Evolutionary conservation across 2,113 vertebrate species (phyloP).

Genomic region (Cariama cristata): DNA sequence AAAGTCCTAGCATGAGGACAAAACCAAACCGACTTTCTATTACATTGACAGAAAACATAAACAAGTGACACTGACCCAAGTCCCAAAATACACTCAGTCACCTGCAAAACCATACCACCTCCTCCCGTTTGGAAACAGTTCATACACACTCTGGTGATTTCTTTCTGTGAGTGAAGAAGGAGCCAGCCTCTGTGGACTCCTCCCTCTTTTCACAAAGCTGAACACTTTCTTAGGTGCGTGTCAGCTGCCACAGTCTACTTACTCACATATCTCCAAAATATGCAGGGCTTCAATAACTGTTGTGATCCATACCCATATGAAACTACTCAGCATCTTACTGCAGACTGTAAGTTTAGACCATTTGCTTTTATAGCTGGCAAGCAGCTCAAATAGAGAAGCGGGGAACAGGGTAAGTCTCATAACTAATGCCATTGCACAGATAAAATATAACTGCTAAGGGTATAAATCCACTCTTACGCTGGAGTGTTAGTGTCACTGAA

Average conservation of each 20-base stretch:
- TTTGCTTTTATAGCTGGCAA: constrained; percentile 1
- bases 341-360: neutral
- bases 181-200: neutral
- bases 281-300: neutral
- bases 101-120: neutral
- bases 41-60: neutral
- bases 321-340: neutral
- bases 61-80: neutral
- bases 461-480: neutral
- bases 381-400: neutral
- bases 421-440: neutral
- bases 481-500: neutral
- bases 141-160: neutral
- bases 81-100: neutral
- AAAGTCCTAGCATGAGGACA: neutral
- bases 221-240: neutral
- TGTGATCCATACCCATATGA: neutral
- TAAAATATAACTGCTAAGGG: neutral
- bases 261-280: neutral
- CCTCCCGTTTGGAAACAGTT: neutral
- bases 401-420: neutral
- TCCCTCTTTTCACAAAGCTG: neutral
- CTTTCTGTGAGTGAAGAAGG: neutral
- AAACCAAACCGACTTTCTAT: neutral
- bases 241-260: neutral